These are phyloP conservation scores for Diachasma alloeum DNA, from an alignment of 1,140 invertebrate genomes.

Conservation along the genomic window DNA sequence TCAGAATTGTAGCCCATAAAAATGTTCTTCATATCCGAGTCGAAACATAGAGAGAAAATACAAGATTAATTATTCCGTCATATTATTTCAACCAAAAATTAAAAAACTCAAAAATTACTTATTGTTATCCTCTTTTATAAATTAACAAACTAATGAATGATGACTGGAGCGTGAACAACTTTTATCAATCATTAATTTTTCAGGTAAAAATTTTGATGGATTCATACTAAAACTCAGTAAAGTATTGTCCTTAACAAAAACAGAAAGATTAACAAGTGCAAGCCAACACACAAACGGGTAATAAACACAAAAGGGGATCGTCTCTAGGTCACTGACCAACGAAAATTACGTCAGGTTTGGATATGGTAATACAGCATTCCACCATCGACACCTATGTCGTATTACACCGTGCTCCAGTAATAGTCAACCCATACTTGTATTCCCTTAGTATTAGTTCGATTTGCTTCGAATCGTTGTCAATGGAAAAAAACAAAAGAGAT, in stretches of 20 bases:
- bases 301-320: constrained; percentile 43
- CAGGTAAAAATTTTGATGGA: too few relatives aligned
- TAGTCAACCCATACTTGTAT: constrained; percentile 20
- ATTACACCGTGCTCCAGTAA: constrained; percentile 6
- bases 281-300: neutral
- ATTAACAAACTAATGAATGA: too few relatives aligned
- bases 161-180: too few relatives aligned
- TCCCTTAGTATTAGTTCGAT: constrained; percentile 2
- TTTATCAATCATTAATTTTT: too few relatives aligned
- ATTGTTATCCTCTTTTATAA: too few relatives aligned
- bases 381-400: constrained; percentile 42
- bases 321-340: constrained; percentile 53
- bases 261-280: constrained; percentile 24
- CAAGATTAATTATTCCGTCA: too few relatives aligned
- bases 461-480: neutral
- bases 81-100: too few relatives aligned
- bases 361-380: constrained; percentile 55
- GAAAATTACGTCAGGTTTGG: constrained; percentile 51
- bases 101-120: too few relatives aligned
- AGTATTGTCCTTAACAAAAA: constrained; percentile 31
- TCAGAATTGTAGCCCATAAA: too few relatives aligned
- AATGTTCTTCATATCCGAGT: too few relatives aligned
- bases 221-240: neutral
- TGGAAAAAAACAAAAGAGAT: neutral
- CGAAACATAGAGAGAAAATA: too few relatives aligned